phyloP scores from a whole-genome alignment of 2,888 invertebrate genomes.

The Aelia acuminata region DNA sequence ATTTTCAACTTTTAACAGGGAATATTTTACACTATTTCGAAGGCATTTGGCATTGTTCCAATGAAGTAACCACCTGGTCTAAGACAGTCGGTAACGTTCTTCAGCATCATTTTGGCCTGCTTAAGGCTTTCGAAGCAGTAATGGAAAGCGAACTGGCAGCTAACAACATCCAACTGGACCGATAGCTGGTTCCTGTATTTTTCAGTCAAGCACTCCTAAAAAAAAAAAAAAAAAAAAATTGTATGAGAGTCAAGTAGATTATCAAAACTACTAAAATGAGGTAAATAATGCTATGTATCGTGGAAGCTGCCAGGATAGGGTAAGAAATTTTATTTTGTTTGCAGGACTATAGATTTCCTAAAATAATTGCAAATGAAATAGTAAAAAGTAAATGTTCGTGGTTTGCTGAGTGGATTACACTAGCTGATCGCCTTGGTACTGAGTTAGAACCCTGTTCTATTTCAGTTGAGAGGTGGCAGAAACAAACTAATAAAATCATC shows the following conservation, averaged over 20 bases:
- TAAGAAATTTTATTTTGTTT: too few species aligned
- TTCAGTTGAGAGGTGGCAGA: too few species aligned
- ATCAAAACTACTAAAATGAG: not conserved
- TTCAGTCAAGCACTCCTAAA: conserved; percentile 77
- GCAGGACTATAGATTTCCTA: too few species aligned
- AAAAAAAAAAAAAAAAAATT: conserved; percentile 61
- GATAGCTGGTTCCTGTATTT: conserved; percentile 80
- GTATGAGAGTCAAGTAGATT: not conserved
- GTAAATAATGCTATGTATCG: too few species aligned
- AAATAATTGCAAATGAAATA: too few species aligned
- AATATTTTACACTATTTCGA: conserved; percentile 83
- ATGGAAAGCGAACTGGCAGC: conserved; percentile 98
- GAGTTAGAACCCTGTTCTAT: too few species aligned
- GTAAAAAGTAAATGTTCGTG: too few species aligned
- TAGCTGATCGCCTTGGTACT: too few species aligned
- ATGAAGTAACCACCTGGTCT: conserved; percentile 94
- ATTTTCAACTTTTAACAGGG: conserved; percentile 46
- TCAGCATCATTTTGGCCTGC: conserved; percentile 93
- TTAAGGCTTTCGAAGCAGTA: conserved; percentile 92
- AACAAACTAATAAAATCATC: too few species aligned
- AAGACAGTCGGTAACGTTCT: conserved; percentile 92
- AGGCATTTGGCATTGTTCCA: conserved; percentile 95
- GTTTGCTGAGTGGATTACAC: too few species aligned
- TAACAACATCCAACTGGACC: conserved; percentile 88
- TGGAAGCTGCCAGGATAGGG: too few species aligned